Evolutionary conservation across 1,140 invertebrate genomes (phyloP).

Genomic region (Choristoneura fumiferana): DNA sequence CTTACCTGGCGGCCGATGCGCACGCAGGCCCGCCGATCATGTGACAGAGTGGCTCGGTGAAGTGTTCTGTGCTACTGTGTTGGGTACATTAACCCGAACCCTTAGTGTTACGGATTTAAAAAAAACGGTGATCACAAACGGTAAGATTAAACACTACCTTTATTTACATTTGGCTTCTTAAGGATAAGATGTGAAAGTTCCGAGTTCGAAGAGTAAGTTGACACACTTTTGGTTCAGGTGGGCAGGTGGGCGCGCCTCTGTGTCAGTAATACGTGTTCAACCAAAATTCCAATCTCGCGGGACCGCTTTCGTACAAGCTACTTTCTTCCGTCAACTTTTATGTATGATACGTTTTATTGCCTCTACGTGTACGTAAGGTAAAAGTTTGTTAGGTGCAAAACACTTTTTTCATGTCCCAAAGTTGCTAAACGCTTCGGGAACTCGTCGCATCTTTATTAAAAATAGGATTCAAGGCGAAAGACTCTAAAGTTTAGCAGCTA

Average conservation of each 20-base stretch:
- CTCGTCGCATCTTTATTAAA: too few relatives aligned
- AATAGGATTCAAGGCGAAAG: too few relatives aligned
- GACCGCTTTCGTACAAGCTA: conserved; percentile 64
- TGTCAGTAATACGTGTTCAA: conserved; percentile 46
- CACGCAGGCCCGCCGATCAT: conserved; percentile 66
- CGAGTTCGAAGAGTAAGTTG: conserved; percentile 67
- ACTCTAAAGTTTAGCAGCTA: too few relatives aligned
- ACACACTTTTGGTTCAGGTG: conserved; percentile 72
- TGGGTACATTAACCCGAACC: conserved; percentile 71
- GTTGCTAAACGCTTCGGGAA: too few relatives aligned
- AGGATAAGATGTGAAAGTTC: conserved; percentile 73
- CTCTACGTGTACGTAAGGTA: background rate
- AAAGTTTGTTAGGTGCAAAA: too few relatives aligned
- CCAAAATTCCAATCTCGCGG: conserved; percentile 71
- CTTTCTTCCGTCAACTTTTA: conserved; percentile 56
- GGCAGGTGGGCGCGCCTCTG: conserved; percentile 62
- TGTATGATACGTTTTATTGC: background rate
- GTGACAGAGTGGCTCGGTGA: conserved; percentile 69
- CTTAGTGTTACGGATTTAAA: conserved; percentile 72
- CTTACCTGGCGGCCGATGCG: conserved; percentile 66
- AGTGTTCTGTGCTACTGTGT: conserved; percentile 68
- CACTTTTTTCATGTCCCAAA: too few relatives aligned
- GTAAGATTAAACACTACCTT: background rate
- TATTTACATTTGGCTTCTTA: conserved; percentile 58
- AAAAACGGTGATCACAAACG: conserved; percentile 7